These are phyloP conservation scores for Caenorhabditis panamensis DNA, from an alignment of 2,888 invertebrate species.

Conservation along the genomic window DNA sequence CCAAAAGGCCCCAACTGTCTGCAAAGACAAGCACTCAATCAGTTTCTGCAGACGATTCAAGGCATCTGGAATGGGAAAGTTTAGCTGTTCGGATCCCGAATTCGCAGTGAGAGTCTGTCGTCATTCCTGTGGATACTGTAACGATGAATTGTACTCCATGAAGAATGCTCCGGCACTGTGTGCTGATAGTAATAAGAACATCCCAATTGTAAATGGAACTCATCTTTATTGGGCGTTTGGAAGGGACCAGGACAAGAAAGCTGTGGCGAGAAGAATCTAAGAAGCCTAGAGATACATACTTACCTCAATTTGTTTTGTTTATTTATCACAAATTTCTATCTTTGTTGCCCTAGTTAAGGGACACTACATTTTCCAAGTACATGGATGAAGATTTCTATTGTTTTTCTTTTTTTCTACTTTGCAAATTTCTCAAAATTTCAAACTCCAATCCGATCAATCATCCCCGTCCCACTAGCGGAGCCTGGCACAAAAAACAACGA, in stretches of 20 bases:
- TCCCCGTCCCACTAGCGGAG: slow-evolving; percentile 6
- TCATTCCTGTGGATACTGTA: slow-evolving; percentile 73
- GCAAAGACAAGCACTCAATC: slow-evolving; percentile 73
- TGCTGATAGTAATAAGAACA: slow-evolving; percentile 41
- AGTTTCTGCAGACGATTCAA: slow-evolving; percentile 73
- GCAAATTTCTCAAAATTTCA: slow-evolving; percentile 15
- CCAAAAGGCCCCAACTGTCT: slow-evolving; percentile 67
- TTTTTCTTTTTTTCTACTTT: too few relatives aligned
- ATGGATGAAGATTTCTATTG: slow-evolving; percentile 17
- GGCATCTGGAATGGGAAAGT: slow-evolving; percentile 72
- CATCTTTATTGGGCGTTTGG: slow-evolving; percentile 58
- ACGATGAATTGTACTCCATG: slow-evolving; percentile 67
- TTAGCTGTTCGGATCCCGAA: slow-evolving; percentile 71
- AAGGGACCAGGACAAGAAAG: slow-evolving; percentile 39
- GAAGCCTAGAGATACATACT: too few relatives aligned
- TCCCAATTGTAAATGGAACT: slow-evolving; percentile 57
- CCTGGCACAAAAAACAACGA: slow-evolving; percentile 50
- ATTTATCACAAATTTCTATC: slow-evolving; percentile 3
- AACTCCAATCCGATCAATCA: slow-evolving; percentile 56
- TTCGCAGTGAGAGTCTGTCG: slow-evolving; percentile 75
- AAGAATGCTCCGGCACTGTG: slow-evolving; percentile 58
- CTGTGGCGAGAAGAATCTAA: too few relatives aligned
- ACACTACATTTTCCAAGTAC: slow-evolving; percentile 16
- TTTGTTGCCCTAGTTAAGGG: slow-evolving; percentile 45
- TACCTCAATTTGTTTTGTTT: not conserved